Conservation (phyloP, 2,888 invertebrate genomes). For the Stictocephala bisonia region DNA sequence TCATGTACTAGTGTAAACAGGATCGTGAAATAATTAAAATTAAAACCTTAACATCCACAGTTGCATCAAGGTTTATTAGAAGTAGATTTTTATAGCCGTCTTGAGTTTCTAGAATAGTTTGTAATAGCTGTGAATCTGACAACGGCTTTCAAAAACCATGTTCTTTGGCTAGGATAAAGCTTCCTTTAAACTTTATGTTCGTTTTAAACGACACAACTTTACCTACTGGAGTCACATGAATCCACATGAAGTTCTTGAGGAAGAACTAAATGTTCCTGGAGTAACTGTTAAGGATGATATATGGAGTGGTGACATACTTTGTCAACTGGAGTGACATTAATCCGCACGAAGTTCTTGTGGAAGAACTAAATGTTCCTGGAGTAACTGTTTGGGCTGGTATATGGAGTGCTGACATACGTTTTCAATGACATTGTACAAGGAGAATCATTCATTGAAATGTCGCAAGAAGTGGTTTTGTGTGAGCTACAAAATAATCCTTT, state of each 20-base stretch:
- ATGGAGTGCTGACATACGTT: no score
- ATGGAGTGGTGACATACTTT: no score
- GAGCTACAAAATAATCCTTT: slow-evolving; percentile 18
- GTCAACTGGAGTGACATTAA: slow-evolving; percentile 57
- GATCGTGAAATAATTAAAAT: neutral
- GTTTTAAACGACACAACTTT: slow-evolving; percentile 59
- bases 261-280: slow-evolving; percentile 53
- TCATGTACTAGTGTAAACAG: slow-evolving; percentile 8
- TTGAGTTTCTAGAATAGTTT: slow-evolving; percentile 1
- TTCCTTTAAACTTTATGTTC: no score
- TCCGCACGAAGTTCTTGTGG: slow-evolving; percentile 53
- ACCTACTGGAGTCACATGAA: slow-evolving; percentile 57
- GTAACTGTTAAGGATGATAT: slow-evolving; percentile 57
- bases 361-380: slow-evolving; percentile 53
- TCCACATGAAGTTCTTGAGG: slow-evolving; percentile 53
- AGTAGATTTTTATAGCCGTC: no score
- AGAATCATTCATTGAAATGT: slow-evolving; percentile 35
- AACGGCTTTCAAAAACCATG: slow-evolving; percentile 46
- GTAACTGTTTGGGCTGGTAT: slow-evolving; percentile 57
- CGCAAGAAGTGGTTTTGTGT: slow-evolving; percentile 16
- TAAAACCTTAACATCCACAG: neutral
- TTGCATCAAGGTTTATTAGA: slow-evolving; percentile 5
- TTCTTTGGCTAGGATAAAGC: slow-evolving; percentile 54
- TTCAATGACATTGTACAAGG: slow-evolving; percentile 48
- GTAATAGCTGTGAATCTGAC: slow-evolving; percentile 40